phyloP scores from a whole-genome alignment of 2,797 vertebrate species.

The Ctenopoma kingsleyae region DNA sequence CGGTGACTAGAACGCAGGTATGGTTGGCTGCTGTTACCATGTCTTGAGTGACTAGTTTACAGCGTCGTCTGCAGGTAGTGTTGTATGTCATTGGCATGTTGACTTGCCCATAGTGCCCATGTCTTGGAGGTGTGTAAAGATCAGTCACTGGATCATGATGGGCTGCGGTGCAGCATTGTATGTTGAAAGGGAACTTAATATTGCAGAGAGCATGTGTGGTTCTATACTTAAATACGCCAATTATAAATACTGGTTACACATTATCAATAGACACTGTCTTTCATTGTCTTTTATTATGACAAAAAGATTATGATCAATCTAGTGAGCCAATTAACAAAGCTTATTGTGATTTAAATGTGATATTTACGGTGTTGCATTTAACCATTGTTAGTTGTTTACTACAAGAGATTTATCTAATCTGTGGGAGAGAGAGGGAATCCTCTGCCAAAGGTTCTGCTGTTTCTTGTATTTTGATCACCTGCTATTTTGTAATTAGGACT shows the following conservation, averaged over 20 bases:
- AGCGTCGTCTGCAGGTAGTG: constrained; percentile 33
- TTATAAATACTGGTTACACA: neutral
- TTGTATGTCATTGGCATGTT: constrained; percentile 67
- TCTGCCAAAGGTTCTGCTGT: constrained; percentile 43
- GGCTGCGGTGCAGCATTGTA: constrained; percentile 27
- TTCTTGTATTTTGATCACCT: constrained; percentile 56
- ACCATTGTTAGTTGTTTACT: constrained; percentile 58
- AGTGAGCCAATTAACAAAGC: neutral
- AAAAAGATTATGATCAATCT: neutral
- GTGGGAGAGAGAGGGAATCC: constrained; percentile 29
- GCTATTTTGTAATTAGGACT: constrained; percentile 68
- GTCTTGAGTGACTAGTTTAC: constrained; percentile 30
- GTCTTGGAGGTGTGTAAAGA: constrained; percentile 59
- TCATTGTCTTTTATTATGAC: neutral
- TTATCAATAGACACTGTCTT: neutral
- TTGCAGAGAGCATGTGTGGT: constrained; percentile 26
- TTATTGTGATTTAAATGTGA: constrained; percentile 24
- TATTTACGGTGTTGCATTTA: constrained; percentile 33
- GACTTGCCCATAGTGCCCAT: constrained; percentile 33
- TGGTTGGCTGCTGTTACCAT: constrained; percentile 48
- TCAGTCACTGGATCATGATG: constrained; percentile 53
- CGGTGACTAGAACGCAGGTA: constrained; percentile 43
- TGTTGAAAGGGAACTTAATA: constrained; percentile 21
- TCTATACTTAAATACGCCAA: constrained; percentile 21
- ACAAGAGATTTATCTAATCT: constrained; percentile 31